Evolutionary conservation across 2,113 vertebrate genomes (phyloP), one percentile per base, ranked within the genome.

Genomic region (Bubo scandiacus): DNA sequence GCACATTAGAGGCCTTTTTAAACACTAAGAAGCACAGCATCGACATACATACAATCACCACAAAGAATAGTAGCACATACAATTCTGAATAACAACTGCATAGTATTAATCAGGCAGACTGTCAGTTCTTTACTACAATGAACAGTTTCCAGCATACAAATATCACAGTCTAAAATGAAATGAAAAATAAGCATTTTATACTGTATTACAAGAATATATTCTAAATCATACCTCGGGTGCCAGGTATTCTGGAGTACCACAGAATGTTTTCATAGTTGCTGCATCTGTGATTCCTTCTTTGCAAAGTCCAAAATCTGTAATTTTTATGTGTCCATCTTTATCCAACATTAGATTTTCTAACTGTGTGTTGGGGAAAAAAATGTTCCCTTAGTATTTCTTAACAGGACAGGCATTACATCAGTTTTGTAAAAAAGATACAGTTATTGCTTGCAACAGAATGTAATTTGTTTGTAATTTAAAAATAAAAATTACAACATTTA

Each of bases 271-370:
- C 99, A 99, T 99, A 81, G 99, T 99, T 94, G 99, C 99, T 97
- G 99, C 99, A n/a, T 99, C 99, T 90, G 99, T 99, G 98, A 99
- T 99, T 89, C 99, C 99, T 98, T 99, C 99, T 97, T 99, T 99
- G 98, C 99, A 99, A 92, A 99, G 99, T 91, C 99, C 99, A 89
- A 99, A 99, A 96, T 99, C 99, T 67, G 99, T 99, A 96, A 99
- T 99, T 98, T 99, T 99, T 98, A 99, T 99, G 96, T 99, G 99
- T 66, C 99, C 99, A 58, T 99, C 99, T 98, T 99, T 99, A 98
- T 99, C 99, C 97, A 99, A 98, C 99, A 99, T 99, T 96, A 99
- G 97, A 98, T 99, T 99, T 97, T 99, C 99, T 98, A 99, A 98
- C 99, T 99, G 98, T 25, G 8, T 78, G 43, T 97, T 84, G 93